Conservation (phyloP, 2,888 invertebrate species). For the Drosophila kambysellisi region DNA sequence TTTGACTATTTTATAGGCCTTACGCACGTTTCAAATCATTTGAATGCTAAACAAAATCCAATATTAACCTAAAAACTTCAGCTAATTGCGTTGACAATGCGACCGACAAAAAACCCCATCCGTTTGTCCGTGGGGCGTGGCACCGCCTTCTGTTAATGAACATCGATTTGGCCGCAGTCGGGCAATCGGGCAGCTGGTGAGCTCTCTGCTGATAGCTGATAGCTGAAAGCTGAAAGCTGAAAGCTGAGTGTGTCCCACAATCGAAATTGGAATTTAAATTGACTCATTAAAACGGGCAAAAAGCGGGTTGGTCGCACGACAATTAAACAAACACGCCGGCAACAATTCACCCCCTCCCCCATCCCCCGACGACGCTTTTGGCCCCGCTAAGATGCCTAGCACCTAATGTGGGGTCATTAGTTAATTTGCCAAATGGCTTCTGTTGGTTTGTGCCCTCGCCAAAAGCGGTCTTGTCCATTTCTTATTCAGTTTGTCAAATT, state of each 20-base stretch:
- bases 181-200: slow-evolving; percentile 16
- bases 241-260: slow-evolving; percentile 58
- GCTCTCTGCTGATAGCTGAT: slow-evolving; percentile 1
- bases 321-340: slow-evolving; percentile 73
- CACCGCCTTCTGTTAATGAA: slow-evolving; percentile 71
- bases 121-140: slow-evolving; percentile 38
- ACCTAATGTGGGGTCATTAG: slow-evolving; percentile 73
- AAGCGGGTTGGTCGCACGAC: slow-evolving; percentile 79
- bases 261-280: slow-evolving; percentile 81
- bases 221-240: neutral
- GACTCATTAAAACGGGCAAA: slow-evolving; percentile 80
- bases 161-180: slow-evolving; percentile 75
- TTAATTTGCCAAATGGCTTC: slow-evolving; percentile 74
- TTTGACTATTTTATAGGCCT: slow-evolving; percentile 9
- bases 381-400: slow-evolving; percentile 29
- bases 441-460: slow-evolving; percentile 35
- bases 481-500: slow-evolving; percentile 8
- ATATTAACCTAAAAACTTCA: slow-evolving; percentile 69
- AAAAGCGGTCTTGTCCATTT: neutral
- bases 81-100: slow-evolving; percentile 74
- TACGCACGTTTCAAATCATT: slow-evolving; percentile 44
- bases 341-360: slow-evolving; percentile 16
- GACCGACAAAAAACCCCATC: slow-evolving; percentile 42
- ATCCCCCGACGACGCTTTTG: slow-evolving; percentile 10
- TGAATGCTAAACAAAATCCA: slow-evolving; percentile 53